Percentiles rank a stretch among this genome's conserved stretches.
These are phyloP conservation scores for Microcebus murinus DNA, from an alignment of 2,113 vertebrate species.

Conservation along the genomic window DNA sequence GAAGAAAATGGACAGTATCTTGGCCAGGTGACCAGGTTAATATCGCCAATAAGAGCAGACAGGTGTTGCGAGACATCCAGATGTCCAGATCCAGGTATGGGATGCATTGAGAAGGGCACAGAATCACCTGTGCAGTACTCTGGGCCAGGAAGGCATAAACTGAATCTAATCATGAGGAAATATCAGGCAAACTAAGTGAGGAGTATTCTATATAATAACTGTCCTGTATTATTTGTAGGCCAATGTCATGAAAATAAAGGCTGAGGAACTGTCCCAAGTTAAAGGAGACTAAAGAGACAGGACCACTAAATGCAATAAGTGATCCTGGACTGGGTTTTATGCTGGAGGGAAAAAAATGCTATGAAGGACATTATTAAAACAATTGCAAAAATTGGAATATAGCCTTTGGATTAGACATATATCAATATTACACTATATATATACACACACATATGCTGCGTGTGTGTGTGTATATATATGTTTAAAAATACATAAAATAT, in stretches of 20 bases:
- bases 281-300: background rate
- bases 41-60: background rate
- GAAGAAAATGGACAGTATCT: background rate
- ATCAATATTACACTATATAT: background rate
- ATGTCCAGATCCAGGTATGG: background rate
- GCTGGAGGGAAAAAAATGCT: background rate
- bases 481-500: background rate
- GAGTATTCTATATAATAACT: background rate
- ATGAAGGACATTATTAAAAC: background rate
- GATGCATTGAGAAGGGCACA: background rate
- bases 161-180: background rate
- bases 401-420: background rate
- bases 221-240: background rate
- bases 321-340: background rate
- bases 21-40: background rate
- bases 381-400: background rate
- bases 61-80: background rate
- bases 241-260: constrained; percentile 7
- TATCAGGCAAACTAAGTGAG: background rate
- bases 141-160: background rate
- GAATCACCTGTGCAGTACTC: background rate
- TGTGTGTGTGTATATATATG: background rate
- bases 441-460: too few species aligned
- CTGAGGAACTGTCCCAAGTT: background rate
- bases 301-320: background rate